Percentiles rank a stretch among this genome's conserved stretches.
Evolutionary conservation across 2,113 vertebrate species (phyloP).

Genomic region (Xiphophorus hellerii): DNA sequence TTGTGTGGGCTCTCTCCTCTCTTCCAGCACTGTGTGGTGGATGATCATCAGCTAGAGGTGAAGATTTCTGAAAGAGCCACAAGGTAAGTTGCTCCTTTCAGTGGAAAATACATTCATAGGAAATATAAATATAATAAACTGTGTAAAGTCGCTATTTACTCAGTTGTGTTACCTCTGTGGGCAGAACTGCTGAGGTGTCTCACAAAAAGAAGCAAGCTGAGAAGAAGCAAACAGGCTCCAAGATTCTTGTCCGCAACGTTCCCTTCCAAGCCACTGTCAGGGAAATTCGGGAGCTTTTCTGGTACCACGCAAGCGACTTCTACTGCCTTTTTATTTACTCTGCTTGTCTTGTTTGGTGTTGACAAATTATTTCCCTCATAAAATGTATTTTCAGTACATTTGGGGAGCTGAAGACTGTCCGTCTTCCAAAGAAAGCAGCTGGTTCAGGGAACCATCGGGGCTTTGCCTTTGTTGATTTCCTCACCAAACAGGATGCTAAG

Average conservation of each 20-base stretch:
- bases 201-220: conserved; percentile 84
- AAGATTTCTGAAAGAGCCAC: conserved; percentile 90
- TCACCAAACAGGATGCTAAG: conserved; percentile 98
- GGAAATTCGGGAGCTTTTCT: conserved; percentile 95
- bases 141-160: background rate
- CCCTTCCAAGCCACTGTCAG: conserved; percentile 91
- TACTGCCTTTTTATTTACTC: background rate
- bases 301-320: conserved; percentile 72
- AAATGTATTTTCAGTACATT: conserved; percentile 84
- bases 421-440: conserved; percentile 91
- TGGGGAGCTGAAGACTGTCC: conserved; percentile 93
- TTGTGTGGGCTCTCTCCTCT: conserved; percentile 5
- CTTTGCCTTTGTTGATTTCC: conserved; percentile 95
- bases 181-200: conserved; percentile 75
- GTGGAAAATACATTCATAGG: background rate
- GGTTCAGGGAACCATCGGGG: conserved; percentile 89
- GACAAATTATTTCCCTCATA: conserved; percentile 3
- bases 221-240: conserved; percentile 90
- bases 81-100: conserved; percentile 78
- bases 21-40: conserved; percentile 85
- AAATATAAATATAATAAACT: background rate
- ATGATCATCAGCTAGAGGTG: conserved; percentile 90
- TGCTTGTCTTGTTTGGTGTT: background rate
- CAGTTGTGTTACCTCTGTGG: background rate
- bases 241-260: conserved; percentile 95